A percentile compares a stretch with the other conserved stretches of the same genome.
Evolutionary conservation across 1,140 invertebrate genomes (phyloP).

Genomic region (Orius laevigatus): DNA sequence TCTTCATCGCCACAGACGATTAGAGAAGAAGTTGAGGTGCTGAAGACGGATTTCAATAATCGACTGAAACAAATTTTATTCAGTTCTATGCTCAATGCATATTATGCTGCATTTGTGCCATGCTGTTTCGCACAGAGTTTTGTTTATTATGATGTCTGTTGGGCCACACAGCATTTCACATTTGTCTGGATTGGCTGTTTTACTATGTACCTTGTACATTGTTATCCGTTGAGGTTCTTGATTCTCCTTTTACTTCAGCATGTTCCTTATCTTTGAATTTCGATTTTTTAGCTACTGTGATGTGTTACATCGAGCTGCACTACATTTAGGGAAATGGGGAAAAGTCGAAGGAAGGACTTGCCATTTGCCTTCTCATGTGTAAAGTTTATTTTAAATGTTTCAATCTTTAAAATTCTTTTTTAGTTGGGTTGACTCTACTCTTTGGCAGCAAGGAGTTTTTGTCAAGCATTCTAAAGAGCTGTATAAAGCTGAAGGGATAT

Average conservation of each 20-base stretch:
- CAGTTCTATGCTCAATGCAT: constrained; percentile 74
- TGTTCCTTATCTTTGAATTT: constrained; percentile 6
- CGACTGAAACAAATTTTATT: constrained; percentile 80
- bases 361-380: constrained; percentile 40
- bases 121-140: constrained; percentile 71
- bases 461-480: constrained; percentile 63
- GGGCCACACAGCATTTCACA: constrained; percentile 63
- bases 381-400: constrained; percentile 18
- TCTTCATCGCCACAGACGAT: constrained; percentile 50
- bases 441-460: constrained; percentile 63
- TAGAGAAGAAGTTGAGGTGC: constrained; percentile 64
- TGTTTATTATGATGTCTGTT: constrained; percentile 70
- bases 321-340: constrained; percentile 78
- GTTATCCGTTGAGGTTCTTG: constrained; percentile 43
- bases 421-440: constrained; percentile 51
- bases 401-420: constrained; percentile 9
- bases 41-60: constrained; percentile 75
- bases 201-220: constrained; percentile 61
- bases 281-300: constrained; percentile 48
- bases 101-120: constrained; percentile 80
- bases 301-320: constrained; percentile 67
- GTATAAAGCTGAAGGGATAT: constrained; percentile 60
- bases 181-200: constrained; percentile 72
- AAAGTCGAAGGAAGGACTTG: constrained; percentile 45
- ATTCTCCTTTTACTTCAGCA: constrained; percentile 3